Percentiles rank a stretch among this genome's conserved stretches.
Conservation (phyloP, 1,140 invertebrate species). For the Lucilia cuprina region DNA sequence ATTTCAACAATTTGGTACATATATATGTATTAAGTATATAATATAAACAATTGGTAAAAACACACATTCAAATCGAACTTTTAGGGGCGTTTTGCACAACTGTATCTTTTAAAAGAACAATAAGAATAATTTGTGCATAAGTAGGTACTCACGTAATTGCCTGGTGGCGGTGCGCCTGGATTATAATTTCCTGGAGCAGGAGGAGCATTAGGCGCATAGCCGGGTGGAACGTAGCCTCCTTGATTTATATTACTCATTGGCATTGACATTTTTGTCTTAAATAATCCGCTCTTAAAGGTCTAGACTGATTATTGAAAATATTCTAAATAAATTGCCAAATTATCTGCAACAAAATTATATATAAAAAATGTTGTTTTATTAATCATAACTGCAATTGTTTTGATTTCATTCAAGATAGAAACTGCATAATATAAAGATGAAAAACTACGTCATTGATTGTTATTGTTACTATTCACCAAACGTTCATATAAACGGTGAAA, state of each 20-base stretch:
- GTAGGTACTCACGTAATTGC: slow-evolving; percentile 32
- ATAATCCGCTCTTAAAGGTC: not conserved
- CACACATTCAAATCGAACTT: not conserved
- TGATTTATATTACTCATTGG: slow-evolving; percentile 52
- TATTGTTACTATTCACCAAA: too few species aligned
- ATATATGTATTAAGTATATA: too few species aligned
- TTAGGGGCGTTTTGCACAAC: slow-evolving; percentile 6
- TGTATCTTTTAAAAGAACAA: not conserved
- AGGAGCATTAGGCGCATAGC: slow-evolving; percentile 49
- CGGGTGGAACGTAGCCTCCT: slow-evolving; percentile 54
- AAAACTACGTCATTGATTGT: too few species aligned
- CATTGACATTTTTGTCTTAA: slow-evolving; percentile 36
- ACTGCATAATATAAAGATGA: too few species aligned
- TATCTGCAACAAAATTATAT: not conserved
- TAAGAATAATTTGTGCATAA: not conserved
- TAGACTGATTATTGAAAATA: not conserved
- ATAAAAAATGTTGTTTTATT: not conserved
- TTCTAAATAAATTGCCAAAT: not conserved
- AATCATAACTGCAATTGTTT: too few species aligned
- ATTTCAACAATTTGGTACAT: too few species aligned
- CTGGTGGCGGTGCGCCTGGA: slow-evolving; percentile 22
- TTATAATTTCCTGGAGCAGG: slow-evolving; percentile 35
- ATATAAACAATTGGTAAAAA: too few species aligned
- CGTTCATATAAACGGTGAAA: too few species aligned
- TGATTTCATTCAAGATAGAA: too few species aligned